phyloP scores from a whole-genome alignment of 2,888 invertebrate genomes.

The Hoplodrina blanda region DNA sequence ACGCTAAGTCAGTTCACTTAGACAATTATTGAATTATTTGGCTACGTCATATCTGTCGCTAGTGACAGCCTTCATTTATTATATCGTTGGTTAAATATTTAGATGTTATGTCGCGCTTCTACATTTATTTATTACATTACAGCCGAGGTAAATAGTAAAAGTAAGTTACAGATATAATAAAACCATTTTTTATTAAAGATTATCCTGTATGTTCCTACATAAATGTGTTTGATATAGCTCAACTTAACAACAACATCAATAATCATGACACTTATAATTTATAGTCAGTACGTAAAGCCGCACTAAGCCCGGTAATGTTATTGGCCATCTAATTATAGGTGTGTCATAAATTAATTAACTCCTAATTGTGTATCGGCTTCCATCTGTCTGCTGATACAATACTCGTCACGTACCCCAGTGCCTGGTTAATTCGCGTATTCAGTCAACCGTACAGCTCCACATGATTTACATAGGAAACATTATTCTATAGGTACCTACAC shows the following conservation, averaged over 20 bases:
- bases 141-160: not conserved
- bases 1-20: constrained; percentile 60
- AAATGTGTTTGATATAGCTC: not conserved
- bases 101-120: not conserved
- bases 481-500: constrained; percentile 42
- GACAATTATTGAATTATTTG: constrained; percentile 66
- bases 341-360: constrained; percentile 86
- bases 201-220: not conserved
- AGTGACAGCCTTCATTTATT: constrained; percentile 10
- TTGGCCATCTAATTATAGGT: constrained; percentile 81
- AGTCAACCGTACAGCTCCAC: constrained; percentile 62
- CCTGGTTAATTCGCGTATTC: constrained; percentile 69
- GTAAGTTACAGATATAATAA: not conserved
- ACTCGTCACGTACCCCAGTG: constrained; percentile 60
- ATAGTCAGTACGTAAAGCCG: constrained; percentile 68
- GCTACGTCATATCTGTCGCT: constrained; percentile 22
- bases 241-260: constrained; percentile 45
- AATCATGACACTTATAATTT: constrained; percentile 69
- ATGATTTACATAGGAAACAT: constrained; percentile 68
- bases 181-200: not conserved
- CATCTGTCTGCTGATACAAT: constrained; percentile 70
- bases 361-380: constrained; percentile 80
- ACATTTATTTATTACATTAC: constrained; percentile 2
- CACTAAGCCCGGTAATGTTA: constrained; percentile 75
- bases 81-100: not conserved